Evolutionary conservation across 2,888 invertebrate genomes (phyloP).

Genomic region (Morpho helenor): DNA sequence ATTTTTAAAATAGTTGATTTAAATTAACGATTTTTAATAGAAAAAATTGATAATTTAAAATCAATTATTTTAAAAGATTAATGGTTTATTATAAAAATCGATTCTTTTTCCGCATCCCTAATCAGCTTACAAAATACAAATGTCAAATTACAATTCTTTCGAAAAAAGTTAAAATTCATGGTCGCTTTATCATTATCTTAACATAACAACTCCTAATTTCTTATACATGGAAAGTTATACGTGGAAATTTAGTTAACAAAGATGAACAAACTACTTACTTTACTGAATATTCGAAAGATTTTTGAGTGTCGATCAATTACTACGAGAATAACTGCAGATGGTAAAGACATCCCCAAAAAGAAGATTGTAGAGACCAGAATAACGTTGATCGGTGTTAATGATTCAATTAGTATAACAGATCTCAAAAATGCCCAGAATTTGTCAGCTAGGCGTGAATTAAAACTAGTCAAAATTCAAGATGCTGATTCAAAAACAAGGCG

Average conservation of each 20-base stretch:
- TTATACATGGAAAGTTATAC: too few relatives aligned
- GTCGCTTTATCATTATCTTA: too few relatives aligned
- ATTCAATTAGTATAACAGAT: slow-evolving; percentile 79
- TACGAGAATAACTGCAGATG: slow-evolving; percentile 56
- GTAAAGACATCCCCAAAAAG: slow-evolving; percentile 66
- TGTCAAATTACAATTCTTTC: too few relatives aligned
- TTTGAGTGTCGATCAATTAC: slow-evolving; percentile 44
- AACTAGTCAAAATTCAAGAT: slow-evolving; percentile 84
- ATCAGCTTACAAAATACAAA: too few relatives aligned
- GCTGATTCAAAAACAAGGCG: slow-evolving; percentile 83
- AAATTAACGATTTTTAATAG: too few relatives aligned
- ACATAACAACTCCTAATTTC: too few relatives aligned
- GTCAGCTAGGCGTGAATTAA: slow-evolving; percentile 83
- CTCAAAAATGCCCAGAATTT: slow-evolving; percentile 85
- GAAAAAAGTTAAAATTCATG: too few relatives aligned
- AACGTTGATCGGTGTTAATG: slow-evolving; percentile 81
- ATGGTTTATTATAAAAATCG: too few relatives aligned
- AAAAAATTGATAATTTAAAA: too few relatives aligned
- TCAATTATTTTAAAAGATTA: too few relatives aligned
- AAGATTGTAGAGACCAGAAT: slow-evolving; percentile 73
- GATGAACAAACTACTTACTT: slow-evolving; percentile 49
- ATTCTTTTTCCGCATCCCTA: too few relatives aligned
- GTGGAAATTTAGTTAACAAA: not conserved
- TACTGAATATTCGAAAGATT: slow-evolving; percentile 40
- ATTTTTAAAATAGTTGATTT: too few relatives aligned